A percentile compares a stretch with the other conserved stretches of the same genome.
Evolutionary conservation across 2,888 invertebrate genomes (phyloP).

Genomic region (Drosophila rubida): DNA sequence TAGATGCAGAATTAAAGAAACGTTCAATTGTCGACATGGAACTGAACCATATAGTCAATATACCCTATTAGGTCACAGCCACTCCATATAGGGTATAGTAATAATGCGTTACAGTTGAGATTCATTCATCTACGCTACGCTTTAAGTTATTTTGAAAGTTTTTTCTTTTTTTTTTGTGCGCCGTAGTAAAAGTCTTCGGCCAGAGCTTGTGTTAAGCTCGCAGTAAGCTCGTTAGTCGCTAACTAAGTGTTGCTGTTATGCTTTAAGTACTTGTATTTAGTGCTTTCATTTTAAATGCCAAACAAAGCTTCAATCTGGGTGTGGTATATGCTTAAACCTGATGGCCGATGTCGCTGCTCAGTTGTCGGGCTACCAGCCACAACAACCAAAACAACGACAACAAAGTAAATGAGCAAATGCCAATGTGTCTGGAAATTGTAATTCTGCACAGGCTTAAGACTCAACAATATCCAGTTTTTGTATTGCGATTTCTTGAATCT

Average conservation of each 20-base stretch:
- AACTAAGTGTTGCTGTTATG: constrained; percentile 14
- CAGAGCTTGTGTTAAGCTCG: constrained; percentile 9
- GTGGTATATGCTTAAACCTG: constrained; percentile 46
- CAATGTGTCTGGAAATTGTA: constrained; percentile 54
- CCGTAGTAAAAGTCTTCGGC: constrained; percentile 2
- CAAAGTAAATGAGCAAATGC: constrained; percentile 36
- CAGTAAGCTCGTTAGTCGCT: constrained; percentile 14
- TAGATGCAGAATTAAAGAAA: too few relatives aligned
- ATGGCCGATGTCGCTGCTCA: constrained; percentile 17
- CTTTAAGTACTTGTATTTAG: constrained; percentile 24
- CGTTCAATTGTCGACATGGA: too few relatives aligned
- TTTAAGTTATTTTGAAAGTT: constrained; percentile 31
- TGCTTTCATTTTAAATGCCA: constrained; percentile 53
- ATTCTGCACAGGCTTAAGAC: constrained; percentile 44
- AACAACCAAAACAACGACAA: constrained; percentile 9
- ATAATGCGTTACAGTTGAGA: constrained; percentile 34
- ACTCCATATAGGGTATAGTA: constrained; percentile 7
- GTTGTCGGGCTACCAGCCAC: constrained; percentile 13
- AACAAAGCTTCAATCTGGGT: constrained; percentile 49
- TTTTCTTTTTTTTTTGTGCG: constrained; percentile 7
- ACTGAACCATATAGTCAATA: neutral
- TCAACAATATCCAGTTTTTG: constrained; percentile 39
- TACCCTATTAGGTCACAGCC: neutral
- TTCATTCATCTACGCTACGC: constrained; percentile 26
- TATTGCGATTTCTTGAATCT: constrained; percentile 13